phyloP scores from a whole-genome alignment of 2,888 invertebrate genomes.

The Polydrusus tereticollis region DNA sequence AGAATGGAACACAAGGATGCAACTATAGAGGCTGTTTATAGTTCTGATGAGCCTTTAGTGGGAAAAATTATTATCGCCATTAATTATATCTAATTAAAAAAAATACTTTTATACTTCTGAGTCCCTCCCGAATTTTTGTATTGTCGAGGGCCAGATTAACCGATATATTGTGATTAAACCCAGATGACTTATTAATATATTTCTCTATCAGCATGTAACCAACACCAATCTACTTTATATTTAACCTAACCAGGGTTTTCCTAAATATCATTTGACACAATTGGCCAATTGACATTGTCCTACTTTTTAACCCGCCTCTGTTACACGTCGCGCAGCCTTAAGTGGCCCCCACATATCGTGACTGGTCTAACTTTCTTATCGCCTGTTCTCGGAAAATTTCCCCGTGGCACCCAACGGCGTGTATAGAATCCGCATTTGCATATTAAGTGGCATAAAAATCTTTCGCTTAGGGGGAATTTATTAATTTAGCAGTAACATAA shows the following conservation, averaged over 20 bases:
- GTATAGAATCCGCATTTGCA: constrained; percentile 37
- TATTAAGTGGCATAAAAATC: constrained; percentile 33
- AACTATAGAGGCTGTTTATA: too few relatives aligned
- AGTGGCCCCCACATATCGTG: constrained; percentile 34
- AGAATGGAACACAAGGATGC: too few relatives aligned
- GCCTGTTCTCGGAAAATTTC: constrained; percentile 28
- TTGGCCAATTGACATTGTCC: constrained; percentile 6
- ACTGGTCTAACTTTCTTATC: constrained; percentile 35
- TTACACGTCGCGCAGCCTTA: constrained; percentile 3
- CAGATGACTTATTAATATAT: background rate
- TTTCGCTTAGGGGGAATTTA: constrained; percentile 12
- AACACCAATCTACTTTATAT: too few relatives aligned
- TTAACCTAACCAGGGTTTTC: background rate
- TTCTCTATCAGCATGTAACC: too few relatives aligned
- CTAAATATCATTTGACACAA: constrained; percentile 6
- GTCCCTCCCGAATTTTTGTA: too few relatives aligned
- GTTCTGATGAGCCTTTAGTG: too few relatives aligned
- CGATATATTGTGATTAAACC: too few relatives aligned
- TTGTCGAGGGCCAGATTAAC: too few relatives aligned
- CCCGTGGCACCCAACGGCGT: constrained; percentile 26
- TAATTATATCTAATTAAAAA: too few relatives aligned
- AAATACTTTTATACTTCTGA: too few relatives aligned
- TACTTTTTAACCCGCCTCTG: background rate
- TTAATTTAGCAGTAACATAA: constrained; percentile 10
- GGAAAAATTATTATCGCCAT: too few relatives aligned